Evolutionary conservation across 2,888 invertebrate species (phyloP).

Genomic region (Adelognathus sp.): DNA sequence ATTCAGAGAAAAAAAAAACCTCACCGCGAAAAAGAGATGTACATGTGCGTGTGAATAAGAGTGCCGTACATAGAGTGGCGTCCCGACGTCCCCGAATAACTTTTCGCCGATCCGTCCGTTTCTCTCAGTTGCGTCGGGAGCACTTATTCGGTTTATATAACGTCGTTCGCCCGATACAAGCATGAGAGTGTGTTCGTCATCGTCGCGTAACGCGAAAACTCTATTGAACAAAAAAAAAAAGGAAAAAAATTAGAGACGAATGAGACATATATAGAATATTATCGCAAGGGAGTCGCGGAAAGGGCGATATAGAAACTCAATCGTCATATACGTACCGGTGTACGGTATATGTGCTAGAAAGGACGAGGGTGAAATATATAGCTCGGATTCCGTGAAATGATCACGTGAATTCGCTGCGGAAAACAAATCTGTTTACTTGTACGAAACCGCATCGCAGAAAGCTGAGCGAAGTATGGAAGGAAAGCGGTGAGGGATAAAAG

Average conservation of each 20-base stretch:
- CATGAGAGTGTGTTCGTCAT: conserved; percentile 46
- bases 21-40: not conserved
- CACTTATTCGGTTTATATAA: conserved; percentile 48
- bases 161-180: conserved; percentile 23
- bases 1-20: not conserved
- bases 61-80: conserved; percentile 7
- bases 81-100: conserved; percentile 50
- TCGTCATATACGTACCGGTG: not conserved
- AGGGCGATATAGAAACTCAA: conserved; percentile 1
- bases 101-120: conserved; percentile 42
- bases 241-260: conserved; percentile 20
- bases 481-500: conserved; percentile 34
- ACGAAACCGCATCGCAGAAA: conserved; percentile 12
- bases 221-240: conserved; percentile 31
- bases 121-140: not conserved
- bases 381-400: conserved; percentile 4
- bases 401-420: conserved; percentile 39
- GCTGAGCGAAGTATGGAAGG: not conserved
- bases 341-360: not conserved
- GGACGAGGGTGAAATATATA: conserved; percentile 8
- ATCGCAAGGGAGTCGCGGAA: not conserved
- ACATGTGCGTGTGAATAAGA: conserved; percentile 8
- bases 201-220: conserved; percentile 44
- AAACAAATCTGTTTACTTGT: conserved; percentile 59
- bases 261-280: conserved; percentile 33